Percentiles rank a stretch among this genome's conserved stretches.
These are phyloP conservation scores for Bovichtus variegatus DNA, from an alignment of 2,797 vertebrate species.

Conservation along the genomic window DNA sequence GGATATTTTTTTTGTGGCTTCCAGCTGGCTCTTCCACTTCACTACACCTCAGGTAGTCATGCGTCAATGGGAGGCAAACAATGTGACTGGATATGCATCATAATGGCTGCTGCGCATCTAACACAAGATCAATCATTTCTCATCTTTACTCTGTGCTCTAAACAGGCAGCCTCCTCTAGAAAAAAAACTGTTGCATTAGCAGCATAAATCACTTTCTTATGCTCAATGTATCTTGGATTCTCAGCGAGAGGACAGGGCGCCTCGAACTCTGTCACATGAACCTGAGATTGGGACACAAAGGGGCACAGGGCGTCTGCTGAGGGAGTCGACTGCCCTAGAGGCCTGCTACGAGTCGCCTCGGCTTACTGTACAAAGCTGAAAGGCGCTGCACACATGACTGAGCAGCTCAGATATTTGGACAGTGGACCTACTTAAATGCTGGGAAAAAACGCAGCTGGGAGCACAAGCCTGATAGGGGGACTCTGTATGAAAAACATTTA, in stretches of 20 bases:
- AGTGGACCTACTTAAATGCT: slow-evolving; percentile 38
- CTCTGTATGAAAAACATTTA: not conserved
- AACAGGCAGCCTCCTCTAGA: slow-evolving; percentile 1
- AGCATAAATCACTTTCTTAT: not conserved
- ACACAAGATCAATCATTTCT: not conserved
- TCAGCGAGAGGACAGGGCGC: not conserved
- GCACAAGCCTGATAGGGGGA: not conserved
- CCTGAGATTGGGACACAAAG: slow-evolving; percentile 37
- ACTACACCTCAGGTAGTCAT: slow-evolving; percentile 48
- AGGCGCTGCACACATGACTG: slow-evolving; percentile 50
- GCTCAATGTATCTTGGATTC: not conserved
- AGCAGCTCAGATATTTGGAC: slow-evolving; percentile 40
- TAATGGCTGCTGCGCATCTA: slow-evolving; percentile 21
- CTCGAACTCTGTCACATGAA: slow-evolving; percentile 4
- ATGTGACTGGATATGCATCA: slow-evolving; percentile 38
- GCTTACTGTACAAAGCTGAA: slow-evolving; percentile 38
- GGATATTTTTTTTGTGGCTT: slow-evolving; percentile 19
- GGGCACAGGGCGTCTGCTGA: slow-evolving; percentile 61
- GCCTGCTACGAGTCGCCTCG: slow-evolving; percentile 31
- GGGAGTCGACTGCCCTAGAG: slow-evolving; percentile 23
- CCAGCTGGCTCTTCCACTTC: slow-evolving; percentile 48
- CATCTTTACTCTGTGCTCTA: not conserved
- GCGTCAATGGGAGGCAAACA: slow-evolving; percentile 23
- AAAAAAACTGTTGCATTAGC: not conserved
- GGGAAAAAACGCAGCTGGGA: slow-evolving; percentile 7